Evolutionary conservation across 2,113 vertebrate species (phyloP).

Genomic region (Saguinus imperator): DNA sequence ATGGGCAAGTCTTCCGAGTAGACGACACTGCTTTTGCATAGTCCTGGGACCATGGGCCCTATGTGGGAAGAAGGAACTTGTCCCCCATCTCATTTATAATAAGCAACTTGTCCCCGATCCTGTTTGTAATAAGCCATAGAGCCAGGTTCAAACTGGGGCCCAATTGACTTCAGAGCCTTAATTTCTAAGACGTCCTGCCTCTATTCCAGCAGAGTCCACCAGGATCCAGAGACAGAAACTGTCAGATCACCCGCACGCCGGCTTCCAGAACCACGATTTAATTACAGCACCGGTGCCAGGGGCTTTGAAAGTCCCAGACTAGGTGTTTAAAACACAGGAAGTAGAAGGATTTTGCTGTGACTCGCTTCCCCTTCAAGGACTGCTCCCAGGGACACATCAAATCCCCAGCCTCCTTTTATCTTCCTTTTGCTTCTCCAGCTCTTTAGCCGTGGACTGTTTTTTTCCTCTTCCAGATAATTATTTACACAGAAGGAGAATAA

Average conservation of each 20-base stretch:
- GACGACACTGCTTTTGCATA: not conserved
- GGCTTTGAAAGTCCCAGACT: not conserved
- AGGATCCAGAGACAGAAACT: not conserved
- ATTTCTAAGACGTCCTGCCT: not conserved
- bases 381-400: not conserved
- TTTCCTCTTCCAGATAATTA: conserved; percentile 61
- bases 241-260: not conserved
- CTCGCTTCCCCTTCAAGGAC: not conserved
- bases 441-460: not conserved
- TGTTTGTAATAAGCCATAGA: not conserved
- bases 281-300: not conserved
- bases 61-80: not conserved
- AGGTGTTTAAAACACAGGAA: not conserved
- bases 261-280: not conserved
- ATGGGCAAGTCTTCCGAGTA: no score
- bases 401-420: conserved; percentile 8
- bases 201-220: not conserved
- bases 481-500: conserved; percentile 69
- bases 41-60: not conserved
- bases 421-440: conserved; percentile 12
- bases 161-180: not conserved
- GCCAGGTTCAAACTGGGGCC: not conserved
- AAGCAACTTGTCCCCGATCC: not conserved
- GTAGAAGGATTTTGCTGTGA: not conserved
- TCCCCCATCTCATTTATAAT: not conserved